Percentiles rank a stretch among this genome's conserved stretches.
These are phyloP conservation scores for Monarcha castaneiventris DNA, from an alignment of 2,113 vertebrate species.

Conservation along the genomic window DNA sequence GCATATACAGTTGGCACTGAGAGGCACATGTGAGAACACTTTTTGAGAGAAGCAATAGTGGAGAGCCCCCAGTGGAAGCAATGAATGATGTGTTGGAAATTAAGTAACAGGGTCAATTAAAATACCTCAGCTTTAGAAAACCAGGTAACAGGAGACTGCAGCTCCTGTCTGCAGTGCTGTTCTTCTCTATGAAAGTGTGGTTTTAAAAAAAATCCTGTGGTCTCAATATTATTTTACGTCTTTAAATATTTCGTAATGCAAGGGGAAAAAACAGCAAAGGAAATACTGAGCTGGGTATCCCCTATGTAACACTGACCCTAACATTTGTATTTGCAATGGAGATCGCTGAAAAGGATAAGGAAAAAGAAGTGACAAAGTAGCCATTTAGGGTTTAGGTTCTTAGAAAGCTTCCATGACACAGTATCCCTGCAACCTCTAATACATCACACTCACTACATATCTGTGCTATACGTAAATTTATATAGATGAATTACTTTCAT, in stretches of 20 bases:
- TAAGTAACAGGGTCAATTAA: neutral
- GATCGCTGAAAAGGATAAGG: neutral
- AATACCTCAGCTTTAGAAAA: neutral
- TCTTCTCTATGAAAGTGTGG: neutral
- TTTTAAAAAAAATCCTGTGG: neutral
- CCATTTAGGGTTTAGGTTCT: neutral
- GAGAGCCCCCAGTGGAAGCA: neutral
- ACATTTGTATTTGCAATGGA: neutral
- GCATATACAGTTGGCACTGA: neutral
- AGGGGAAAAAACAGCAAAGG: neutral
- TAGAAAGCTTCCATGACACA: neutral
- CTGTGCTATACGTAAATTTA: neutral
- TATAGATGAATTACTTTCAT: neutral
- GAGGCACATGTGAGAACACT: rapidly evolving
- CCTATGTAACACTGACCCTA: neutral
- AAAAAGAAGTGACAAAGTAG: neutral
- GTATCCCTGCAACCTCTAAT: neutral
- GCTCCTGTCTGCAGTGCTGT: neutral
- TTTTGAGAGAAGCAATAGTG: neutral
- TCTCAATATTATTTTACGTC: neutral
- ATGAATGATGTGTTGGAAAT: neutral
- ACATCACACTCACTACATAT: neutral
- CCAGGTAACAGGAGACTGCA: neutral
- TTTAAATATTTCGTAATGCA: neutral
- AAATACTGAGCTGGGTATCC: neutral